phyloP scores from a whole-genome alignment of 2,888 invertebrate genomes.

The Anarsia innoxiella region DNA sequence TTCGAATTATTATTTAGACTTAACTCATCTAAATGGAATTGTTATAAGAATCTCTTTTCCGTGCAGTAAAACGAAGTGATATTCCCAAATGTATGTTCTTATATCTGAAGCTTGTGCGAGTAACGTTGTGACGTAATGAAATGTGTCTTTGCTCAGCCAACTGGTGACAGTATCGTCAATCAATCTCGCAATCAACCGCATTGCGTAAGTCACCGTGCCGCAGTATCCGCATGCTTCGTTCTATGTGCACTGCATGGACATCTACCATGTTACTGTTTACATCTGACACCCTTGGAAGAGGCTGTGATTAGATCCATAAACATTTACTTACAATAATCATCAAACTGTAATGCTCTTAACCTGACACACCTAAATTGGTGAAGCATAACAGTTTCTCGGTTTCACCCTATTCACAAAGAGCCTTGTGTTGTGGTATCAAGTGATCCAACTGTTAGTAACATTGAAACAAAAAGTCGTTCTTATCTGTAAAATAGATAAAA shows the following conservation, averaged over 20 bases:
- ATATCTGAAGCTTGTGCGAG: conserved; percentile 49
- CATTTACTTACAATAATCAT: neutral
- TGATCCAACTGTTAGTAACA: neutral
- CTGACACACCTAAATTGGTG: too few relatives aligned
- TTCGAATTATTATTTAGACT: too few relatives aligned
- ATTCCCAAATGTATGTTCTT: conserved; percentile 10
- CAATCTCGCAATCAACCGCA: conserved; percentile 94
- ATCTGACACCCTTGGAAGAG: conserved; percentile 23
- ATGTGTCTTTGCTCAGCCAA: conserved; percentile 83
- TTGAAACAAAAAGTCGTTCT: neutral
- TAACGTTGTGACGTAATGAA: conserved; percentile 67
- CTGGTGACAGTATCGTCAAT: conserved; percentile 94
- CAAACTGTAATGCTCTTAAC: too few relatives aligned
- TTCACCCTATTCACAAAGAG: too few relatives aligned
- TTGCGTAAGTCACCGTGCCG: conserved; percentile 85
- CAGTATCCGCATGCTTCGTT: conserved; percentile 55
- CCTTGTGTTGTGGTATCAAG: too few relatives aligned
- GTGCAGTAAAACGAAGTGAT: neutral
- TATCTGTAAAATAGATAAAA: neutral
- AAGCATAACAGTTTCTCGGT: too few relatives aligned
- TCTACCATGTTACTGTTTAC: conserved; percentile 33
- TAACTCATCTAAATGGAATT: too few relatives aligned
- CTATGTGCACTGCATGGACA: conserved; percentile 64
- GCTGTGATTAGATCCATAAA: conserved; percentile 28
- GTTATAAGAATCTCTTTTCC: neutral